These are phyloP conservation scores for Poecile atricapillus DNA, from an alignment of 2,113 vertebrate species.

Conservation along the genomic window DNA sequence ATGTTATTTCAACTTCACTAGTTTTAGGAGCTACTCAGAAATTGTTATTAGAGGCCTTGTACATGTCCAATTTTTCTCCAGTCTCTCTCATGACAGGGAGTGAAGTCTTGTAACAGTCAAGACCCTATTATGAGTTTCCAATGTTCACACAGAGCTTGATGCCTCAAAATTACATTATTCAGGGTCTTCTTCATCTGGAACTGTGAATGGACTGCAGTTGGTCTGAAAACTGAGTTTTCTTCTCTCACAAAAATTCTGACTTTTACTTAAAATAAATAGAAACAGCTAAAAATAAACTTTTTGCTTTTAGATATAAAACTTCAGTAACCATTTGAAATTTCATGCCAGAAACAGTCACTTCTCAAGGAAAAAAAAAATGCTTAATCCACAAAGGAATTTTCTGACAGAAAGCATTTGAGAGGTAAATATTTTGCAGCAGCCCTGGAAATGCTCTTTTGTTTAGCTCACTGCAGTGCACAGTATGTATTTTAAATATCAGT, in stretches of 20 bases:
- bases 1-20: not conserved
- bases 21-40: not conserved
- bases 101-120: not conserved
- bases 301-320: not conserved
- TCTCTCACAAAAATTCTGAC: not conserved
- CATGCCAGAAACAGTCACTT: not conserved
- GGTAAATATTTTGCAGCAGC: not conserved
- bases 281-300: not conserved
- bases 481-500: not conserved
- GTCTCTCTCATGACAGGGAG: not conserved
- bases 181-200: not conserved
- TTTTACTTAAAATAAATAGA: not conserved
- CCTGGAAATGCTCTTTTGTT: not conserved
- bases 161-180: not conserved
- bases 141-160: not conserved
- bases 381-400: not conserved
- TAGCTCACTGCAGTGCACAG: not conserved
- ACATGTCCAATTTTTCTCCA: not conserved
- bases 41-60: not conserved
- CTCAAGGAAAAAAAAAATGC: not conserved
- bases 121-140: not conserved
- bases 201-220: not conserved
- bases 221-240: not conserved
- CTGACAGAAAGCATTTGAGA: not conserved
- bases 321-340: conserved; percentile 17